Conservation (phyloP, 2,888 invertebrate species). For the Sabatieria punctata region DNA sequence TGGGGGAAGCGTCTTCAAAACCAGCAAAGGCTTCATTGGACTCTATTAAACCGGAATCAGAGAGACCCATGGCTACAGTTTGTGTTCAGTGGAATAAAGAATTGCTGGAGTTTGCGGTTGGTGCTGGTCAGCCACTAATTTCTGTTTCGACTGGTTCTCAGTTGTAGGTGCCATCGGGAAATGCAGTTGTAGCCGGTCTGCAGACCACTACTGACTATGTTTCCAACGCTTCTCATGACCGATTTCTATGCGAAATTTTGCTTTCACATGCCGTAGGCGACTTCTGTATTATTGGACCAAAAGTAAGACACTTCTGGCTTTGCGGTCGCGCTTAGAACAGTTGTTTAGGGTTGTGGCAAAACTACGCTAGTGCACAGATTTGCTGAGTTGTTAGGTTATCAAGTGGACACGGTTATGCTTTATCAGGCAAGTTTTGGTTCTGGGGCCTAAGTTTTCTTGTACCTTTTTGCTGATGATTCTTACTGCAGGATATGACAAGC, state of each 20-base stretch:
- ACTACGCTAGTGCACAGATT: constrained; percentile 59
- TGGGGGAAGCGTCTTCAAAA: too few relatives aligned
- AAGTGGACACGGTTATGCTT: constrained; percentile 68
- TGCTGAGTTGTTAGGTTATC: constrained; percentile 55
- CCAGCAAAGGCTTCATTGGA: too few relatives aligned
- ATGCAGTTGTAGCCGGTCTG: background rate
- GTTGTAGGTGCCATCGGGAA: background rate
- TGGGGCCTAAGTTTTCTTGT: too few relatives aligned
- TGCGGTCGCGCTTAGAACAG: too few relatives aligned
- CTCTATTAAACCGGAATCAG: too few relatives aligned
- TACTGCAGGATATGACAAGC: constrained; percentile 71
- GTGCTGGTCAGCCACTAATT: background rate
- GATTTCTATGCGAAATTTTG: constrained; percentile 55
- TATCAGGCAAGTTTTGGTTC: constrained; percentile 47
- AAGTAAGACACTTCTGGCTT: constrained; percentile 32
- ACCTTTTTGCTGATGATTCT: too few relatives aligned
- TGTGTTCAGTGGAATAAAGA: background rate
- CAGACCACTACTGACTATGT: background rate
- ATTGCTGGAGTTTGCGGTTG: background rate
- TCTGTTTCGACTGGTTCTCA: background rate
- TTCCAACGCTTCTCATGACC: constrained; percentile 41
- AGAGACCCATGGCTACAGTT: background rate
- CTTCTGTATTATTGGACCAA: constrained; percentile 69
- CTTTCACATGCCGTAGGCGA: constrained; percentile 62
- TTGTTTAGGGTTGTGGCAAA: constrained; percentile 63